Base-by-base conservation (phyloP, 2,113 vertebrate genomes). In the Heteronetta atricapilla region DNA sequence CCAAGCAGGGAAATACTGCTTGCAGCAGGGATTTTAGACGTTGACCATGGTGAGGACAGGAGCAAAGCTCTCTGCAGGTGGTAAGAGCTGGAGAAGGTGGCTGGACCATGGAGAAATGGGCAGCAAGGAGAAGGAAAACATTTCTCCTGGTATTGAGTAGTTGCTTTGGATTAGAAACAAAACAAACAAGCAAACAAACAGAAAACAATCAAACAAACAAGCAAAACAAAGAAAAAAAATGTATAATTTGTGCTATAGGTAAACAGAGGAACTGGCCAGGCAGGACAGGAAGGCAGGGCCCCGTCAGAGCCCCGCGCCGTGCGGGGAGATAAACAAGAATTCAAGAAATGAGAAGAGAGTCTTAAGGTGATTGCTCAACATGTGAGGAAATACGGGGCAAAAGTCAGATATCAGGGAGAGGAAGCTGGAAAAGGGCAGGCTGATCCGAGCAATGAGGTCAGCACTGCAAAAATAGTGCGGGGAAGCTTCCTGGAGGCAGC, bases 401-500 rank as follows among this genome's bases (percentile, higher is more conserved):
- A 93, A 95, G 88, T 16, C 95, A 94, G 86, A 77, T 89, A 40
- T 55, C 63, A 86, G 79, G 79, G 90, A 96, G 38, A 94, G 95
- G 94, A 96, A 97, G 95, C 96, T 93, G 96, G 48, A 34, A 22
- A 29, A 93, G 93, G 88, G 60, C 94, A 97, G 92, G 84, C 80
- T 94, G 95, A 91, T 34, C 94, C 0, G 3, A 93, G 56, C 94
- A 72, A 22, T 85, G 96, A 84, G 72, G 82, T 95, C 90, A 36
- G 60, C 7, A 3, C 38, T 42, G 80, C 83, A 95, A 93, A 97
- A 98, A 94, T 88, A 96, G 93, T 10, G 59, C 58, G 2, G 58
- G 25, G 87, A 91, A 64, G 68, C 38, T 96, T 97, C 92, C 92
- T 55, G 76, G 25, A 62, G 75, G 60, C 79, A n/a, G 70, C 0